Base-by-base conservation (phyloP, 2,113 vertebrate genomes). In the Tragelaphus imberbis region DNA sequence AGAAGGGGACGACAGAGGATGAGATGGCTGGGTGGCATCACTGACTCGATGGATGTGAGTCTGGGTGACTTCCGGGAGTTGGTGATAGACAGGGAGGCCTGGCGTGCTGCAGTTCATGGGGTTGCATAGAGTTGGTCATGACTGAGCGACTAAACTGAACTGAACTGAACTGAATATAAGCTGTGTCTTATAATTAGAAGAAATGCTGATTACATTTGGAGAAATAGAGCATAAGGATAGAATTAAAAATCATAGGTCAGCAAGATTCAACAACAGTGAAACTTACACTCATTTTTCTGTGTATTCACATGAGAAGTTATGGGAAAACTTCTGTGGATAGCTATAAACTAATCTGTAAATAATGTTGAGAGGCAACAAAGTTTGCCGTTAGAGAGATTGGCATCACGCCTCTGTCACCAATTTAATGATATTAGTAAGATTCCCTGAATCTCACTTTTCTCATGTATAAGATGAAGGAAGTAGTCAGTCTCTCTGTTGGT, bases 1-100 rank as follows among this genome's bases (percentile, higher is more conserved):
- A 36, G 17, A 71, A 36, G n/a, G 17, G n/a, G n/a, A 36, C 2
- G 0, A 71, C 4, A 36, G 9, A 21, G 65, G 65, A 21, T 5
- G 33, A 68, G 65, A 36, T 68, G 33, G 65, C 1, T 68, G 65
- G 65, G 21, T 68, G 65, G 17, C 33, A 68, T 68, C 33, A 19
- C 65, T 2, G 0, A 71, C 65, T 71, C 65, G 21, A 11, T 21
- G n/a, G n/a, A 21, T 17, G 21, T 21, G 65, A 4, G 33, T 71
- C 12, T 71, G n/a, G n/a, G 4, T 71, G 2, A 0, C 0, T n/a
- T 71, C 2, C 2, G 0, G 65, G 65, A 12, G 65, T 23, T 71
- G 65, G 19, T 71, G 19, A 71, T 71, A n/a, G 5, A 12, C n/a
- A 40, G 19, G 19, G 19, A 71, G 68, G 19, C n/a, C n/a, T 23